Evolutionary conservation across 2,888 invertebrate species (phyloP), one percentile per base, ranked within the genome.

Genomic region (Pardosa pseudoannulata): DNA sequence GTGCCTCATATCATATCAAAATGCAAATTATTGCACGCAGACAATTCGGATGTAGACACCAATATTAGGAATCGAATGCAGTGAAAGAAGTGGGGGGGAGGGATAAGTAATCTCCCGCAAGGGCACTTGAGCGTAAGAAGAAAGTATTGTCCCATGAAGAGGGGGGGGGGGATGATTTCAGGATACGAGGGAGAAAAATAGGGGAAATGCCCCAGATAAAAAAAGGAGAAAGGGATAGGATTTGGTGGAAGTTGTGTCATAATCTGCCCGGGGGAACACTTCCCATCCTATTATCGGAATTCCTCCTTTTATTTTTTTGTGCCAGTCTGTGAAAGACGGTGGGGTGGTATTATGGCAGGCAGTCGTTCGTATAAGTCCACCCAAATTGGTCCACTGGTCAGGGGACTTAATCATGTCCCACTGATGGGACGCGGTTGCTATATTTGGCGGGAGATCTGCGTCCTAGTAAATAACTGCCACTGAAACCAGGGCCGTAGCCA

Each of bases 241-340:
- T 62, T 23, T 46, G 46, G 72, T 29, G 19, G 71, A 50, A 67
- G 81, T 74, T 74, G 81, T 70, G 75, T 75, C 75, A 81, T 81
- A 81, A 81, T 81, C 81, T 81, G 13, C 71, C 31, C 27, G 41
- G 29, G 70, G 36, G 65, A 80, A 19, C 50, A 73, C 29, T 79
- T 74, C 74, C 74, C 68, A 74, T 68, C 81, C 74, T 75, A 81
- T 81, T 81, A 75, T 75, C 41, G 81, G 75, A 70, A 81, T 81
- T 70, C 73, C n/a, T n/a, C n/a, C n/a, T n/a, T n/a, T n/a, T n/a
- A 68, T 81, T 81, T 41, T 16, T 16, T 46, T 46, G 9, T 16
- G n/a, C n/a, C n/a, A n/a, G n/a, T n/a, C 16, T 46, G 16, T 2
- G 46, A n/a, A n/a, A n/a, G n/a, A n/a, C 9, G 46, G 16, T 2